phyloP scores from a whole-genome alignment of 1,140 invertebrate genomes.

The Drosophila novamexicana region DNA sequence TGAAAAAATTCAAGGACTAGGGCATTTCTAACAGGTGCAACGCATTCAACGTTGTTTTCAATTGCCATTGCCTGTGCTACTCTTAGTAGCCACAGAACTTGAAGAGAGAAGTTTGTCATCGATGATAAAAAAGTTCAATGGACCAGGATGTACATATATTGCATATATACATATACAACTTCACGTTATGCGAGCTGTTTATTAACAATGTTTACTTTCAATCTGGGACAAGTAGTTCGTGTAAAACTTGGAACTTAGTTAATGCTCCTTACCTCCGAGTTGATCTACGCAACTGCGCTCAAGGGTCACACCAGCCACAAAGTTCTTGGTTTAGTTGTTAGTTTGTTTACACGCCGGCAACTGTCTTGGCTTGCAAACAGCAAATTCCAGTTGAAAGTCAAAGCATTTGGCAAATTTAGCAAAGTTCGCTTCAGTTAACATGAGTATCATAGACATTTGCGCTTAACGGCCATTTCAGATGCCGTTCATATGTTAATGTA shows the following conservation, averaged over 20 bases:
- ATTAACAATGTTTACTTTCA: slow-evolving; percentile 10
- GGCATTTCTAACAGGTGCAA: neutral
- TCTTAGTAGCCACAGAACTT: neutral
- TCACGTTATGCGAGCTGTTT: neutral
- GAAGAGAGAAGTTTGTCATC: slow-evolving; percentile 1
- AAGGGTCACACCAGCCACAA: slow-evolving; percentile 44
- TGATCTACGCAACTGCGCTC: slow-evolving; percentile 3
- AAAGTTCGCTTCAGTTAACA: slow-evolving; percentile 22
- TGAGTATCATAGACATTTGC: slow-evolving; percentile 8
- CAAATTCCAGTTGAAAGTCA: slow-evolving; percentile 26
- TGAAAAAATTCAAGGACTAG: neutral
- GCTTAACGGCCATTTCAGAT: slow-evolving; percentile 50
- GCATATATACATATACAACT: neutral
- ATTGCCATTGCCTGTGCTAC: neutral
- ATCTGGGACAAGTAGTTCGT: slow-evolving; percentile 2
- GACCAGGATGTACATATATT: neutral
- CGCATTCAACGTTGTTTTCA: neutral
- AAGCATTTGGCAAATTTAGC: slow-evolving; percentile 55
- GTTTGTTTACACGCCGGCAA: slow-evolving; percentile 54
- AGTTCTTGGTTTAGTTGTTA: slow-evolving; percentile 49
- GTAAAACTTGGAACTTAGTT: slow-evolving; percentile 1
- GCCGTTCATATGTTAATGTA: slow-evolving; percentile 77
- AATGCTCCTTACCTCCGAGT: slow-evolving; percentile 1
- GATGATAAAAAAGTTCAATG: neutral
- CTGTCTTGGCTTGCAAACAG: slow-evolving; percentile 32